phyloP scores from a whole-genome alignment of 2,113 vertebrate genomes.

The Epinephelus cyanopodus region DNA sequence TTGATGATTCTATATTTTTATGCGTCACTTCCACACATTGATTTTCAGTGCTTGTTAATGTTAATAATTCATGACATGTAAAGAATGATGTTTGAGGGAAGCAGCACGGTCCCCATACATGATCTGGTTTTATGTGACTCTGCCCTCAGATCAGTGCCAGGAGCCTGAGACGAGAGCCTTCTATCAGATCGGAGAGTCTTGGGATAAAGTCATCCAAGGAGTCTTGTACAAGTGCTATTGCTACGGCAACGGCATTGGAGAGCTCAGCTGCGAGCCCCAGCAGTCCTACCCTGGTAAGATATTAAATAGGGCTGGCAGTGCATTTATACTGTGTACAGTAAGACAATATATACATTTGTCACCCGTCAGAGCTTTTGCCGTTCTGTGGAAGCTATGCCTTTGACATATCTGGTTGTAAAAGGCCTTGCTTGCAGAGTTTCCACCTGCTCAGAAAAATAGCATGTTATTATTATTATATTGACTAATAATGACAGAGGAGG shows the following conservation, averaged over 20 bases:
- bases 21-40: background rate
- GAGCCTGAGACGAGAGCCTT: constrained; percentile 93
- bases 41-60: background rate
- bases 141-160: constrained; percentile 93
- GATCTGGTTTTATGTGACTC: background rate
- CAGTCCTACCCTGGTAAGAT: constrained; percentile 89
- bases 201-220: constrained; percentile 92
- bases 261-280: constrained; percentile 94
- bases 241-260: constrained; percentile 94
- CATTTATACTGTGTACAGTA: background rate
- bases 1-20: background rate
- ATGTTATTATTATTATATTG: background rate
- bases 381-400: background rate
- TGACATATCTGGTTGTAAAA: background rate
- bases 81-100: background rate
- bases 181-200: constrained; percentile 96
- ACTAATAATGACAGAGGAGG: background rate
- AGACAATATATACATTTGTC: background rate
- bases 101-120: background rate
- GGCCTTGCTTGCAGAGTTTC: background rate
- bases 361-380: background rate
- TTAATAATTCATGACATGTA: background rate
- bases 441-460: background rate
- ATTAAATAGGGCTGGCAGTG: background rate
- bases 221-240: constrained; percentile 95